Evolutionary conservation across 2,113 vertebrate genomes (phyloP), one percentile per base, ranked within the genome.

Genomic region (Natator depressus): DNA sequence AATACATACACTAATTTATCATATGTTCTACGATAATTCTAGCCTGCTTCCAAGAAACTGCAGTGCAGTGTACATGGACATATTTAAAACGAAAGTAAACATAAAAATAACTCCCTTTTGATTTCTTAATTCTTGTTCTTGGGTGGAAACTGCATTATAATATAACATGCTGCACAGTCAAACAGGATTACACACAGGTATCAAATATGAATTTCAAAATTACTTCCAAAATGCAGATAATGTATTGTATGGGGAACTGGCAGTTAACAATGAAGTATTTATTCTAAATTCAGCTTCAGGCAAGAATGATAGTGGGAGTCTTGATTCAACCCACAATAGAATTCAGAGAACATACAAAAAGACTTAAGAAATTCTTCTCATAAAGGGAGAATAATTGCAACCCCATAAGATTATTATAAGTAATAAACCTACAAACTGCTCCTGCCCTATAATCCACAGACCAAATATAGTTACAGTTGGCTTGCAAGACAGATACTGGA

Each of bases 111-210:
- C 54, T 25, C 1, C 38, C 85, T 85, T 91, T 82, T 9, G 89
- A 87, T 79, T 35, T 42, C 3, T 9, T 2, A 5, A 72, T 31
- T 65, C 20, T 92, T 20, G 1, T 80, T 91, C 53, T 49, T 53
- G 8, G 19, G 46, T 54, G 24, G 86, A 82, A 87, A 72, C 2
- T 13, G 2, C 38, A 0, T 4, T 87, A 91, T 20, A 20, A 29
- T 85, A 72, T 9, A 83, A 19, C 3, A 4, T 5, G 38, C 8
- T 55, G 22, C 54, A 55, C 83, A 38, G 5, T 22, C 69, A 88
- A 51, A 81, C 16, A 0, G 0, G 5, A 8, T 17, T 85, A 85
- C 5, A 12, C 2, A 25, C 2, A 13, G 4, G 8, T 5, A 29
- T 55, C 54, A 25, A 55, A 24, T 55, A 25, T 57, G 42, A 46